phyloP scores from a whole-genome alignment of 2,888 invertebrate species.

The Apoda limacodes region DNA sequence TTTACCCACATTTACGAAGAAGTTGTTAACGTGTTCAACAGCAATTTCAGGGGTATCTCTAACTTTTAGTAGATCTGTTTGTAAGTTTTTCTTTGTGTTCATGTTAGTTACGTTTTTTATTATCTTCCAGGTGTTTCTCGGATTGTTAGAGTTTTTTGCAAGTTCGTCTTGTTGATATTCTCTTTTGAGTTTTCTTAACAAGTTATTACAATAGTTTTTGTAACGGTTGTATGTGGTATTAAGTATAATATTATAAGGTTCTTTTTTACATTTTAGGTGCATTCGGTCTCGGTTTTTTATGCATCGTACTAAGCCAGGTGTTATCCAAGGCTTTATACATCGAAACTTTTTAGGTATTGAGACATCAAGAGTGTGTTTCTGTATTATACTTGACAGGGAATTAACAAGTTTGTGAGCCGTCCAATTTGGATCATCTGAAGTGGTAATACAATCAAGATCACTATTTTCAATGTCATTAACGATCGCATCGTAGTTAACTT shows the following conservation, averaged over 20 bases:
- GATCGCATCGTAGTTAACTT: too few relatives aligned
- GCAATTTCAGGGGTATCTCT: too few relatives aligned
- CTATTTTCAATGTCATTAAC: too few relatives aligned
- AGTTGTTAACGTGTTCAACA: slow-evolving; percentile 7
- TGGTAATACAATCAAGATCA: too few relatives aligned
- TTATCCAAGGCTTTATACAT: slow-evolving; percentile 4
- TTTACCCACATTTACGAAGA: slow-evolving; percentile 5
- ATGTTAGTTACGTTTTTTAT: background rate
- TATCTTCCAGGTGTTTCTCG: background rate
- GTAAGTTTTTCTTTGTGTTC: background rate
- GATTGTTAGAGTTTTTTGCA: background rate
- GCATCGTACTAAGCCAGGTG: slow-evolving; percentile 5
- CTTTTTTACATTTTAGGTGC: background rate
- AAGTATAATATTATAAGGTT: slow-evolving; percentile 1
- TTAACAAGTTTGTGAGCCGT: too few relatives aligned
- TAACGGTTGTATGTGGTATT: slow-evolving; percentile 4
- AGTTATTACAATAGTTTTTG: slow-evolving; percentile 3
- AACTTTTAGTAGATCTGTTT: too few relatives aligned
- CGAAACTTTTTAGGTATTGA: too few relatives aligned
- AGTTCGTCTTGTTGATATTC: background rate
- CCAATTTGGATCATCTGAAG: too few relatives aligned
- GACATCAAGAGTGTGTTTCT: too few relatives aligned
- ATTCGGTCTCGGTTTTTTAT: slow-evolving; percentile 6
- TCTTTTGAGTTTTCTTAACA: slow-evolving; percentile 2
- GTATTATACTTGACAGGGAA: too few relatives aligned